A percentile compares a stretch with the other conserved stretches of the same genome.
phyloP scores from a whole-genome alignment of 2,888 invertebrate species.

The Eurytoma adleriae region DNA sequence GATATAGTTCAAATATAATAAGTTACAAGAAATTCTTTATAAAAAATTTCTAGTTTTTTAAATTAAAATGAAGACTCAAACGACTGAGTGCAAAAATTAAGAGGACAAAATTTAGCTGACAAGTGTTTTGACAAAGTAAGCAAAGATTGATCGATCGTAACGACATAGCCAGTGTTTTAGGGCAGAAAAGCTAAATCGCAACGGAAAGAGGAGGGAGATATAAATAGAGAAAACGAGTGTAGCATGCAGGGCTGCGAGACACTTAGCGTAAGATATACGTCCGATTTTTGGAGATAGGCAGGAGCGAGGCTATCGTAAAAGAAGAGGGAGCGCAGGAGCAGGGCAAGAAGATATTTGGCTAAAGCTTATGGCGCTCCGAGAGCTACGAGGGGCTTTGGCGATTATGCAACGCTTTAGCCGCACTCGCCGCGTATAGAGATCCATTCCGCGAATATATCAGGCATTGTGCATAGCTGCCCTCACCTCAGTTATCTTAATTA shows the following conservation, averaged over 20 bases:
- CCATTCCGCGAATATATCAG: slow-evolving; percentile 67
- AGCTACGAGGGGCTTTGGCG: slow-evolving; percentile 62
- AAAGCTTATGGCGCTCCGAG: slow-evolving; percentile 60
- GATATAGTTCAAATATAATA: no score
- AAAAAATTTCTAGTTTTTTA: no score
- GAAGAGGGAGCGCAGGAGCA: slow-evolving; percentile 5
- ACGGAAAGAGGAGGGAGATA: no score
- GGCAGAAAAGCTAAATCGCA: background rate
- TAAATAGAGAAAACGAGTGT: slow-evolving; percentile 1
- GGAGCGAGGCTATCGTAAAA: background rate
- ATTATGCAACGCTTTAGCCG: slow-evolving; percentile 62
- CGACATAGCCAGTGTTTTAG: no score
- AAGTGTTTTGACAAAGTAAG: no score
- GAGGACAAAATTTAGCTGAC: no score
- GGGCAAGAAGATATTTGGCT: background rate
- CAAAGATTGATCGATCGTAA: no score
- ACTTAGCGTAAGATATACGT: slow-evolving; percentile 2
- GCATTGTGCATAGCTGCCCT: slow-evolving; percentile 74
- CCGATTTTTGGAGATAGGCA: slow-evolving; percentile 23
- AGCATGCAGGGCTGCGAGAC: background rate
- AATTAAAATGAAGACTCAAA: no score
- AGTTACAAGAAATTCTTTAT: no score
- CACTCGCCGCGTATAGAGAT: slow-evolving; percentile 32
- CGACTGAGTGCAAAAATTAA: no score
- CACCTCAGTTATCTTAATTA: slow-evolving; percentile 75